Evolutionary conservation across 2,113 vertebrate species (phyloP).

Genomic region (Semicossyphus pulcher): DNA sequence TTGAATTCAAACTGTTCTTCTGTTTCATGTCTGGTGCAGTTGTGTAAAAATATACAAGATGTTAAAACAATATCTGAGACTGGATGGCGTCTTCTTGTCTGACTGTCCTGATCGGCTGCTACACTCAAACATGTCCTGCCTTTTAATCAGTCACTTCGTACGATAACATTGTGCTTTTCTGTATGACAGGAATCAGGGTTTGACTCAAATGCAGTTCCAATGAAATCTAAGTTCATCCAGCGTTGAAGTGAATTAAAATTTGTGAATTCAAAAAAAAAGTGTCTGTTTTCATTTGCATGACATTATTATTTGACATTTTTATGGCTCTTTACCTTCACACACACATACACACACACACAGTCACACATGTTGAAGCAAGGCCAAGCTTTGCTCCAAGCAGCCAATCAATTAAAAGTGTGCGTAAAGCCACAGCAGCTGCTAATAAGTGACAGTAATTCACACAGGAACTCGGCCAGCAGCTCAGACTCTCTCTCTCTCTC

Average conservation of each 20-base stretch:
- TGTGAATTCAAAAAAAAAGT: conserved; percentile 66
- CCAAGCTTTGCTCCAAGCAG: conserved; percentile 26
- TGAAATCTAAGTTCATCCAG: conserved; percentile 70
- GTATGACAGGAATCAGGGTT: conserved; percentile 81
- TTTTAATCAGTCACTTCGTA: conserved; percentile 50
- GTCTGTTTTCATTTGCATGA: conserved; percentile 44
- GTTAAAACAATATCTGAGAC: conserved; percentile 55
- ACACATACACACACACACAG: conserved; percentile 3
- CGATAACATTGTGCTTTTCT: conserved; percentile 68
- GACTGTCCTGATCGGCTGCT: conserved; percentile 62
- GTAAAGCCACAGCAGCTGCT: conserved; percentile 59
- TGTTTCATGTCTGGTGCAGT: conserved; percentile 59
- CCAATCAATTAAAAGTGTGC: conserved; percentile 55
- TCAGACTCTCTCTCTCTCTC: conserved; percentile 5
- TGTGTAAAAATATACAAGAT: conserved; percentile 62
- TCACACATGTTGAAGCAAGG: conserved; percentile 23
- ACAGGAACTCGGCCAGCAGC: conserved; percentile 25
- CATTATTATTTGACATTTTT: not conserved
- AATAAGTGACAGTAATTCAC: conserved; percentile 68
- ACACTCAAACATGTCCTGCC: conserved; percentile 61
- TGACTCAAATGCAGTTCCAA: conserved; percentile 67
- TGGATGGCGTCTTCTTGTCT: conserved; percentile 35
- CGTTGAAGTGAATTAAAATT: conserved; percentile 80
- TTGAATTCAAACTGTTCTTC: conserved; percentile 22
- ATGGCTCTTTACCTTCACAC: not conserved